phyloP scores from a whole-genome alignment of 2,797 vertebrate genomes.

The Champsocephalus esox region DNA sequence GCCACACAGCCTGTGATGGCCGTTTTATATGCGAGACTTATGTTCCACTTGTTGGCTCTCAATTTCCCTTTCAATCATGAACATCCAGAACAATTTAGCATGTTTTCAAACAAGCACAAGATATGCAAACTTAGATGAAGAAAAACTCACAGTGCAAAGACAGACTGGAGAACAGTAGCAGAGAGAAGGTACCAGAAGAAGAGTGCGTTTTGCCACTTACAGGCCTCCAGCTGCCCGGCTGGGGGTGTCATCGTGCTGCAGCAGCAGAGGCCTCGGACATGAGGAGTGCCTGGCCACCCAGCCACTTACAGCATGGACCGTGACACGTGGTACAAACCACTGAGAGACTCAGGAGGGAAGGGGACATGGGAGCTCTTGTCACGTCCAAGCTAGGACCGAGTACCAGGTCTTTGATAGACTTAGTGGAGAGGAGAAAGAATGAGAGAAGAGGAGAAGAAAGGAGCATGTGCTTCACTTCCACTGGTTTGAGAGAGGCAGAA shows the following conservation, averaged over 20 bases:
- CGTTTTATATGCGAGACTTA: conserved; percentile 61
- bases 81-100: conserved; percentile 52
- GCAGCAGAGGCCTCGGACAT: conserved; percentile 79
- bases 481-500: conserved; percentile 57
- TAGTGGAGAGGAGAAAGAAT: conserved; percentile 43
- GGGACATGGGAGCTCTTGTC: conserved; percentile 47
- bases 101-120: conserved; percentile 53
- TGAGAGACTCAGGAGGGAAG: conserved; percentile 21
- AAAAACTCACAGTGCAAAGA: conserved; percentile 23
- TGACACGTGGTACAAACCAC: conserved; percentile 64
- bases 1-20: conserved; percentile 61
- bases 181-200: conserved; percentile 41
- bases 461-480: conserved; percentile 50
- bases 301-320: conserved; percentile 97
- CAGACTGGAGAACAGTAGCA: conserved; percentile 16
- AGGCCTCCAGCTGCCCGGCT: conserved; percentile 82
- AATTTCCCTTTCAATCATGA: conserved; percentile 71
- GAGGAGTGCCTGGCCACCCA: conserved; percentile 84
- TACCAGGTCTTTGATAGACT: conserved; percentile 58
- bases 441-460: conserved; percentile 19
- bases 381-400: conserved; percentile 85
- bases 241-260: conserved; percentile 44
- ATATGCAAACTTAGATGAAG: conserved; percentile 16
- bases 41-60: conserved; percentile 57
- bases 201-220: conserved; percentile 91